These are phyloP conservation scores for Habrosyne pyritoides DNA, from an alignment of 2,888 invertebrate species.

Conservation along the genomic window DNA sequence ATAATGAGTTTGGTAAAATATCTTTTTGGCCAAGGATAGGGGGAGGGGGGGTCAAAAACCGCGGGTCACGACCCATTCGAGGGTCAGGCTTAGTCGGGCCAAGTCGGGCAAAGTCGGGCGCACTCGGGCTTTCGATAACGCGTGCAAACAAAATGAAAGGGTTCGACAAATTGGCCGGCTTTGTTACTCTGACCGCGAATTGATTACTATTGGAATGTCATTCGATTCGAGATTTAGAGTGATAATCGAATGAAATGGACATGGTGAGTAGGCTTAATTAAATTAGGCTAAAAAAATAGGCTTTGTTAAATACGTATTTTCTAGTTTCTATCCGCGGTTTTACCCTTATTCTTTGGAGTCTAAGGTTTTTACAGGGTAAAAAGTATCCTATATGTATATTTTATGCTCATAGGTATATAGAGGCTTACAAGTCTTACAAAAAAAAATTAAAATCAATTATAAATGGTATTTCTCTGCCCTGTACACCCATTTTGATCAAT, in stretches of 20 bases:
- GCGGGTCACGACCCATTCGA: constrained; percentile 3
- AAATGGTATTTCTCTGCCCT: too few species aligned
- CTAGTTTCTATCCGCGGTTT: too few species aligned
- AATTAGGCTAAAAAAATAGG: too few species aligned
- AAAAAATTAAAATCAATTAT: too few species aligned
- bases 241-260: not conserved
- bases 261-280: not conserved
- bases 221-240: not conserved
- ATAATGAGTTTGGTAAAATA: constrained; percentile 2
- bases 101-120: not conserved
- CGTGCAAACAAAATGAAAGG: constrained; percentile 12
- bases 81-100: not conserved
- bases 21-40: not conserved
- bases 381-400: too few species aligned
- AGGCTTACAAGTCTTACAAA: too few species aligned
- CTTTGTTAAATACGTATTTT: too few species aligned
- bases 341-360: too few species aligned
- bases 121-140: constrained; percentile 4
- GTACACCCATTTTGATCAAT: too few species aligned
- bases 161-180: constrained; percentile 7
- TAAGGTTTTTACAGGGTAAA: too few species aligned
- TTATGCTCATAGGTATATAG: too few species aligned
- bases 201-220: not conserved
- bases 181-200: not conserved
- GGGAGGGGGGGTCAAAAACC: constrained; percentile 10